Conservation (phyloP, 2,113 vertebrate genomes). For the Hydrolagus affinis region DNA sequence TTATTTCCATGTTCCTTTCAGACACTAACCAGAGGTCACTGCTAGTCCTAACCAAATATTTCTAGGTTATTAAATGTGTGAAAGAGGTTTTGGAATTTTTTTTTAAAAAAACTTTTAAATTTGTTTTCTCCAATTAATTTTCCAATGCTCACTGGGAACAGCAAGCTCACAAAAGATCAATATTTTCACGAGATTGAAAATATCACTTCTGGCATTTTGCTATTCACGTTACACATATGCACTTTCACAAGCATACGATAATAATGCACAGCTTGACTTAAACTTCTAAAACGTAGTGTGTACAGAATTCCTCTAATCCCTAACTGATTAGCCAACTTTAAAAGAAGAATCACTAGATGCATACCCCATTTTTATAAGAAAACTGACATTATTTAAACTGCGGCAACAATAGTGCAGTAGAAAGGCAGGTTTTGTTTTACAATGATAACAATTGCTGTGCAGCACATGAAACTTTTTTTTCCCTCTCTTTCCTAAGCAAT, state of each 20-base stretch:
- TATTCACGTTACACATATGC: not conserved
- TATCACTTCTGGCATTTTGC: slow-evolving; percentile 3
- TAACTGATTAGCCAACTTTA: not conserved
- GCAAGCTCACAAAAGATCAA: not conserved
- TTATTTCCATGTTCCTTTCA: not conserved
- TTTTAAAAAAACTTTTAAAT: not conserved
- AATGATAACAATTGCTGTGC: not conserved
- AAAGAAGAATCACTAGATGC: slow-evolving; percentile 7
- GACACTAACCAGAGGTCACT: not conserved
- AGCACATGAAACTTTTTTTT: not conserved
- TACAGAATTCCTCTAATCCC: not conserved
- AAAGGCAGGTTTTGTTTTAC: slow-evolving; percentile 18
- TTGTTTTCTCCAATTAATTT: not conserved
- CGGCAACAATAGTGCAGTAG: not conserved
- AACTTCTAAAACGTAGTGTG: slow-evolving; percentile 12
- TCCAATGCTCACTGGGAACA: not conserved
- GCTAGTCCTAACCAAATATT: not conserved
- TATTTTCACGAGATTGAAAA: slow-evolving; percentile 4
- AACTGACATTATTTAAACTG: not conserved
- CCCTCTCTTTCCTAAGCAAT: not conserved
- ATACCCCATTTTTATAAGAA: not conserved
- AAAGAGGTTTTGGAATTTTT: not conserved
- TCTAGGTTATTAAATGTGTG: not conserved
- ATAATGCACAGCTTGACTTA: slow-evolving; percentile 1
- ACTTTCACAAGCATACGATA: not conserved